Percentiles rank a stretch among this genome's conserved stretches.
Evolutionary conservation across 1,140 invertebrate genomes (phyloP).

Genomic region (Caenorhabditis inopinata): DNA sequence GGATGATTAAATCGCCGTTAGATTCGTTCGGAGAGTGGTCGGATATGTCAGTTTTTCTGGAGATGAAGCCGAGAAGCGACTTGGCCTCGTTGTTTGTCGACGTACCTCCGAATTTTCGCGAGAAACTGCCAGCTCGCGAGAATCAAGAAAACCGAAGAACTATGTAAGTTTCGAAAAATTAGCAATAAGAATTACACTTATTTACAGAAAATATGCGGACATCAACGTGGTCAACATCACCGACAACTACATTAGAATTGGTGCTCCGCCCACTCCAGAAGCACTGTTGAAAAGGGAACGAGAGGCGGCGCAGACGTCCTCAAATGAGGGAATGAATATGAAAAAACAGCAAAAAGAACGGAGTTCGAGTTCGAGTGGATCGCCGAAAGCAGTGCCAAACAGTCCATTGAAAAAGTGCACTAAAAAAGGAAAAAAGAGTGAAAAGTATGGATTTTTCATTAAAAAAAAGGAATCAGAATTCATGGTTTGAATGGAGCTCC

Average conservation of each 20-base stretch:
- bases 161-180: not conserved
- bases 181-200: not conserved
- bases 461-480: not conserved
- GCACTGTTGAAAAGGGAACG: not conserved
- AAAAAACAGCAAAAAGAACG: not conserved
- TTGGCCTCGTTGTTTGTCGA: slow-evolving; percentile 26
- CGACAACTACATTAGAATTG: slow-evolving; percentile 22
- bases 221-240: slow-evolving; percentile 24
- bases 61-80: not conserved
- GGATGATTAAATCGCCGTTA: slow-evolving; percentile 4
- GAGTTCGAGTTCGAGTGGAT: not conserved
- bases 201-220: not conserved
- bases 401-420: not conserved
- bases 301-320: not conserved
- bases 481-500: no score
- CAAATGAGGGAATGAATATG: not conserved
- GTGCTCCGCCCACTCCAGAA: slow-evolving; percentile 4
- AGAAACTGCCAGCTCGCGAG: not conserved
- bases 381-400: not conserved
- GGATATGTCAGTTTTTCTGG: slow-evolving; percentile 15
- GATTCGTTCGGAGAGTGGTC: slow-evolving; percentile 23
- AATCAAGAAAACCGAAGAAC: not conserved
- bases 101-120: not conserved
- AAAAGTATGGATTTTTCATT: not conserved
- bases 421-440: not conserved